A percentile compares a stretch with the other conserved stretches of the same genome.
Evolutionary conservation across 2,797 vertebrate genomes (phyloP).

Genomic region (Limosa lapponica): DNA sequence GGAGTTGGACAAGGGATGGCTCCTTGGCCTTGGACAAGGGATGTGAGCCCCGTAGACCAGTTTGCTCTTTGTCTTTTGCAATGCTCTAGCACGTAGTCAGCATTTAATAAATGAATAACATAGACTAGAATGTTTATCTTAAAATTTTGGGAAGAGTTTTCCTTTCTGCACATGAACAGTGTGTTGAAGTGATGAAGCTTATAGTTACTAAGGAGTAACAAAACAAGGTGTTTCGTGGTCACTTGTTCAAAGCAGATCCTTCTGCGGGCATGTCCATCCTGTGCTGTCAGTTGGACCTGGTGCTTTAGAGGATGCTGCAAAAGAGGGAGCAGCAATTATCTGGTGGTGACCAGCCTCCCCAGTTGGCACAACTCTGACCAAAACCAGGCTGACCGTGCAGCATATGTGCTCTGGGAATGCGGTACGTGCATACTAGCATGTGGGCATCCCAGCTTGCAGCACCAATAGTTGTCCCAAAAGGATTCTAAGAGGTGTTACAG

Average conservation of each 20-base stretch:
- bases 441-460: background rate
- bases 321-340: background rate
- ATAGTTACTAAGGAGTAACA: background rate
- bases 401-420: rapidly evolving
- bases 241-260: background rate
- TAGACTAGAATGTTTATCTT: background rate
- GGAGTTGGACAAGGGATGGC: background rate
- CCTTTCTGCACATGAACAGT: background rate
- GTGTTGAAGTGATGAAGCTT: background rate
- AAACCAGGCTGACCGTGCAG: background rate
- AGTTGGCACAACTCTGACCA: background rate
- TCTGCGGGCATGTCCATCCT: background rate
- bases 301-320: background rate
- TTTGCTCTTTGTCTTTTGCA: background rate
- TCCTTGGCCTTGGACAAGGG: background rate
- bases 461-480: background rate
- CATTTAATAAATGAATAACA: background rate
- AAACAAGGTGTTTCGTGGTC: background rate
- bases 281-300: background rate
- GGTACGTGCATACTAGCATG: background rate
- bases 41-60: background rate
- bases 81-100: background rate
- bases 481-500: background rate
- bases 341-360: background rate
- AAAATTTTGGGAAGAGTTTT: background rate